Evolutionary conservation across 37 sponge, comb jelly and placozoan species (phyloP).

Genomic region (Beroe ovata): DNA sequence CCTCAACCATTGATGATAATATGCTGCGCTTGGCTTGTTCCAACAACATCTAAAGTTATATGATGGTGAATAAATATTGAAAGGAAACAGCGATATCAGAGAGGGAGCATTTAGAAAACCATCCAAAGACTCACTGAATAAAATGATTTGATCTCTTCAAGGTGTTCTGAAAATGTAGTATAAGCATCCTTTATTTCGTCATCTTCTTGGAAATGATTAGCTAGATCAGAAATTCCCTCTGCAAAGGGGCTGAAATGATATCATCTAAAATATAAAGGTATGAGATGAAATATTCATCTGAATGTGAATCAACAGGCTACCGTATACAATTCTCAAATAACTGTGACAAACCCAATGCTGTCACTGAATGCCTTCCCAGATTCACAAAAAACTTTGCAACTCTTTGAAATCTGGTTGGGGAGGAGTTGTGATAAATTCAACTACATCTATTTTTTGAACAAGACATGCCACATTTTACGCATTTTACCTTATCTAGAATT

Average conservation of each 20-base stretch:
- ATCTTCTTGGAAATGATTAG: slow-evolving; percentile 24
- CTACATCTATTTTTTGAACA: no score
- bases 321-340: no score
- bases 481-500: slow-evolving; percentile 54
- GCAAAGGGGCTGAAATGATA: slow-evolving; percentile 45
- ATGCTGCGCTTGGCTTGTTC: slow-evolving; percentile 50
- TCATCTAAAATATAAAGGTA: background rate
- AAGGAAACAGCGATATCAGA: background rate
- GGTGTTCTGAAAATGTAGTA: slow-evolving; percentile 41
- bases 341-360: slow-evolving; percentile 56
- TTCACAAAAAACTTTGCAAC: slow-evolving; percentile 45
- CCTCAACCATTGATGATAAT: slow-evolving; percentile 33
- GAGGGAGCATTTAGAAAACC: no score
- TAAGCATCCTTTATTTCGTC: slow-evolving; percentile 51
- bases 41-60: slow-evolving; percentile 38
- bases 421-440: no score
- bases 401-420: slow-evolving; percentile 52
- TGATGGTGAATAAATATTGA: no score
- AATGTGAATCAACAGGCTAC: no score
- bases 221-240: slow-evolving; percentile 2
- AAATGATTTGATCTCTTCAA: slow-evolving; percentile 57
- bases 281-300: background rate
- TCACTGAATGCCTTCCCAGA: slow-evolving; percentile 39
- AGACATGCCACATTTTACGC: no score
- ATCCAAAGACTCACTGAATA: slow-evolving; percentile 12